These are phyloP conservation scores for Cottus gobio DNA, from an alignment of 2,113 vertebrate species.

Conservation along the genomic window DNA sequence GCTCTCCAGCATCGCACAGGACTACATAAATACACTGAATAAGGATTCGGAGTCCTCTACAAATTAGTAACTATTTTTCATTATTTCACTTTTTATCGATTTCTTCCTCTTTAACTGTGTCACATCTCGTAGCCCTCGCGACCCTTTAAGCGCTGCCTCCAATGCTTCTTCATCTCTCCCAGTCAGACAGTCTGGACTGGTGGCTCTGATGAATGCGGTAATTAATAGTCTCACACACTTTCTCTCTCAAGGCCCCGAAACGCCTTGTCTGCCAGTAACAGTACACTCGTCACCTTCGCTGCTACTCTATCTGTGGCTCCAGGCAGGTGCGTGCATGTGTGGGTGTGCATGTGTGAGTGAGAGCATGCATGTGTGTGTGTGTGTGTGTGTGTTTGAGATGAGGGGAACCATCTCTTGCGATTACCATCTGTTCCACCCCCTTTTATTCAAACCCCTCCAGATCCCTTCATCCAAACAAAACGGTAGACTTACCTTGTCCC, in stretches of 20 bases:
- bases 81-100: background rate
- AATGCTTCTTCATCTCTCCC: conserved; percentile 32
- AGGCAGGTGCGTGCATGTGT: conserved; percentile 31
- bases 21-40: background rate
- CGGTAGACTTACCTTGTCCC: conserved; percentile 91
- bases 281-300: conserved; percentile 74
- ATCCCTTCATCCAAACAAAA: conserved; percentile 78
- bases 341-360: conserved; percentile 26
- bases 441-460: conserved; percentile 71
- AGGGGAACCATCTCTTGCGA: conserved; percentile 69
- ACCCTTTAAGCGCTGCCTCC: conserved; percentile 36
- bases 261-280: conserved; percentile 65
- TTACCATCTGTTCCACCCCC: conserved; percentile 77
- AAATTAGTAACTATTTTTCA: background rate
- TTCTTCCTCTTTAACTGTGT: background rate
- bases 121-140: conserved; percentile 7
- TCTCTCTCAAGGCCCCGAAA: conserved; percentile 62
- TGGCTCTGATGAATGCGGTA: conserved; percentile 72
- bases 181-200: conserved; percentile 54
- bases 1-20: background rate
- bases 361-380: background rate
- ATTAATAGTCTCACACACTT: conserved; percentile 74
- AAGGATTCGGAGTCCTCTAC: background rate
- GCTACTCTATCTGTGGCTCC: conserved; percentile 57
- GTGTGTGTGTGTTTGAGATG: background rate